Conservation (phyloP, 2,888 invertebrate species). For the Ophion ventricosus region DNA sequence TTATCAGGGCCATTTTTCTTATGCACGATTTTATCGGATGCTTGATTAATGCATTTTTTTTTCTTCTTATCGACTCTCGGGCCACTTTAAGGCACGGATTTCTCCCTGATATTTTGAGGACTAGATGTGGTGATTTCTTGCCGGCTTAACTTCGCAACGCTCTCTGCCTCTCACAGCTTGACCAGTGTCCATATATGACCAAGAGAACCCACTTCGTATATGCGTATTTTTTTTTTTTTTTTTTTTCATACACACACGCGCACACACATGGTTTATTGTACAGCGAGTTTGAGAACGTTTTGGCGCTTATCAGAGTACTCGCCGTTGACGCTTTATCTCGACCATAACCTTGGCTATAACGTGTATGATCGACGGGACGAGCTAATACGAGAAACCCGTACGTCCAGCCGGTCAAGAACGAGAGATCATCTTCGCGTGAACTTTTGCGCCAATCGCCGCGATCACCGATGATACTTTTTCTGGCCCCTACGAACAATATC, state of each 20-base stretch:
- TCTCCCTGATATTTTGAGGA: background rate
- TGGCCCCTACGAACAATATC: background rate
- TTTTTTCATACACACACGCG: background rate
- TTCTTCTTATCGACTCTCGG: background rate
- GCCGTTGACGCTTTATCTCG: constrained; percentile 77
- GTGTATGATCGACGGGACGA: constrained; percentile 51
- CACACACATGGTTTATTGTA: background rate
- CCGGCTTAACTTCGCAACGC: constrained; percentile 26
- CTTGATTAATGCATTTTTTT: background rate
- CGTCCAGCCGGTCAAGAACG: constrained; percentile 40
- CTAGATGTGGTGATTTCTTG: constrained; percentile 4
- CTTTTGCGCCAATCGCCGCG: background rate
- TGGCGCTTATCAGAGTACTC: constrained; percentile 72
- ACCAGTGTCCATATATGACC: constrained; percentile 52
- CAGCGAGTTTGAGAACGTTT: constrained; percentile 51
- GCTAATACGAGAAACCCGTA: constrained; percentile 26
- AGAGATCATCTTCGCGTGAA: constrained; percentile 32
- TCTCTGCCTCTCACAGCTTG: constrained; percentile 31
- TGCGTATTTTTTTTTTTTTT: background rate
- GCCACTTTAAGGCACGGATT: background rate
- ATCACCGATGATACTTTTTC: constrained; percentile 5
- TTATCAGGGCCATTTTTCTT: constrained; percentile 12
- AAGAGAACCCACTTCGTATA: constrained; percentile 3
- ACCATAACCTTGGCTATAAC: constrained; percentile 79
- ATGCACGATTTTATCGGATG: background rate